Evolutionary conservation across 1,140 invertebrate species (phyloP).

Genomic region (Plutomurus gul): DNA sequence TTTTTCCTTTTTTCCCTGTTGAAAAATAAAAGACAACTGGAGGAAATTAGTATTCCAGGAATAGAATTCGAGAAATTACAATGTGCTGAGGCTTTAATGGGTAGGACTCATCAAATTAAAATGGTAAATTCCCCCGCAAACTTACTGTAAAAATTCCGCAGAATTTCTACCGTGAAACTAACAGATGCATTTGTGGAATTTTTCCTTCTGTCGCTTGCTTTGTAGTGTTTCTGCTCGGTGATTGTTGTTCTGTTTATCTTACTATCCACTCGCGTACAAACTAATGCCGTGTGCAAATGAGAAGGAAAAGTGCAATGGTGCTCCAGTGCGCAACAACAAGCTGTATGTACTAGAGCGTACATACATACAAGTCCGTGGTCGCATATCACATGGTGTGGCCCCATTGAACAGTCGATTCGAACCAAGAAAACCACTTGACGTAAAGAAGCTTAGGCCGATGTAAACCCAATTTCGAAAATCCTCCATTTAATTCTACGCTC

Average conservation of each 20-base stretch:
- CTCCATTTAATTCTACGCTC: conserved; percentile 8
- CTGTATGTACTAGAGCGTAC: neutral
- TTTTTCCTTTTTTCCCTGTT: neutral
- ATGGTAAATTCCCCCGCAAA: conserved; percentile 11
- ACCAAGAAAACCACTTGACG: no score
- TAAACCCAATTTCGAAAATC: conserved; percentile 15
- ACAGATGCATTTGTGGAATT: conserved; percentile 37
- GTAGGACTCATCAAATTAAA: conserved; percentile 14
- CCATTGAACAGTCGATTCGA: no score
- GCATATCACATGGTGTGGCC: no score
- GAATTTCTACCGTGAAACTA: conserved; percentile 40
- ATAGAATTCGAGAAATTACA: neutral
- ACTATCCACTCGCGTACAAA: no score
- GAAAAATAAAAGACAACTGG: neutral
- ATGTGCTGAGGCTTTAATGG: neutral
- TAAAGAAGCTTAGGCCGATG: conserved; percentile 6
- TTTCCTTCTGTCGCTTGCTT: conserved; percentile 2
- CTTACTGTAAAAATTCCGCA: conserved; percentile 36
- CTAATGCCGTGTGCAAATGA: no score
- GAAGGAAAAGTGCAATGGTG: neutral
- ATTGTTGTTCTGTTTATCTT: no score
- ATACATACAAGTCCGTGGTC: no score
- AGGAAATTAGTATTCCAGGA: conserved; percentile 1
- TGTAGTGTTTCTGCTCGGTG: no score
- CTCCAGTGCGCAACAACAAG: neutral